phyloP scores from a whole-genome alignment of 2,797 vertebrate species.

The Eidolon dupreanum region DNA sequence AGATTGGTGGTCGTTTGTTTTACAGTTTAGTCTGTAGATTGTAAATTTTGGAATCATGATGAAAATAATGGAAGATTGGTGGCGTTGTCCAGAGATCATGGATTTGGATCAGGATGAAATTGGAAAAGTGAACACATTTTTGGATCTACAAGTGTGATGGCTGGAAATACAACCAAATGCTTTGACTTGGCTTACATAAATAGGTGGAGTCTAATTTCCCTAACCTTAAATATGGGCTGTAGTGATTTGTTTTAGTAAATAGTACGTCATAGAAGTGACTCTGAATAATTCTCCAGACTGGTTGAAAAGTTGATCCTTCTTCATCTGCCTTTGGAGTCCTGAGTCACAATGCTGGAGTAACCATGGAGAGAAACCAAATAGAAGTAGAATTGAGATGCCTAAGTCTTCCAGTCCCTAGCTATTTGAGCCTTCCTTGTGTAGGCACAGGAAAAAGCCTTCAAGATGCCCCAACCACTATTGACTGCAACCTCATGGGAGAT shows the following conservation, averaged over 20 bases:
- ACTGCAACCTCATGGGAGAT: neutral
- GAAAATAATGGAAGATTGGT: neutral
- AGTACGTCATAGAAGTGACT: neutral
- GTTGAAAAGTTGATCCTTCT: neutral
- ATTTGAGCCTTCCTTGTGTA: neutral
- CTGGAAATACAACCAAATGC: neutral
- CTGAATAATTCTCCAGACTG: neutral
- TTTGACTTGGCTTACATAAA: neutral
- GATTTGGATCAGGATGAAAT: neutral
- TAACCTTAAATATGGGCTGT: neutral
- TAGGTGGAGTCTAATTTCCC: neutral
- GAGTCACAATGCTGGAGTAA: neutral
- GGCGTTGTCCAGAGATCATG: neutral
- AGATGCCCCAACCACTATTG: neutral
- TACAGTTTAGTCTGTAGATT: neutral
- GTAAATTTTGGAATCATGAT: neutral
- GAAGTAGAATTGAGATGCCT: neutral
- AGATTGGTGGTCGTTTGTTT: neutral
- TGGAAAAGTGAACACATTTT: neutral
- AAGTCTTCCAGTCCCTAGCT: neutral
- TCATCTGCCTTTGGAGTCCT: neutral
- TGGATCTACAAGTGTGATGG: neutral
- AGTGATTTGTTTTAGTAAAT: neutral
- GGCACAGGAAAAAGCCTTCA: neutral
- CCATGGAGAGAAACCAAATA: neutral